phyloP scores from a whole-genome alignment of 2,113 vertebrate species.

The human region DNA sequence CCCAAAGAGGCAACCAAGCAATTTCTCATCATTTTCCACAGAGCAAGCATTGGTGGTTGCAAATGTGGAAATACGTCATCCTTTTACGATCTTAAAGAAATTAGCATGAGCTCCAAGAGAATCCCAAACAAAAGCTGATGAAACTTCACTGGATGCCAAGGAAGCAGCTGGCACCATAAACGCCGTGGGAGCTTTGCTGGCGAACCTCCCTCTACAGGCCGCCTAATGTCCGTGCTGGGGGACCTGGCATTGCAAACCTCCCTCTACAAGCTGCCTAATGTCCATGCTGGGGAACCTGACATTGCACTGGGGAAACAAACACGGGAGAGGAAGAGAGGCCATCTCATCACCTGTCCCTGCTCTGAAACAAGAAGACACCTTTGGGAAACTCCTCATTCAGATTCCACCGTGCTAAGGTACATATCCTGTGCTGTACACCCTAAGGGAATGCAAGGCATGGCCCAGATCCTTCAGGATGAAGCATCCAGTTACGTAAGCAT shows the following conservation, averaged over 20 bases:
- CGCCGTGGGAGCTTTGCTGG: slow-evolving; percentile 56
- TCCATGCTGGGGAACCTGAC: slow-evolving; percentile 20
- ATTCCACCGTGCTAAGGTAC: neutral
- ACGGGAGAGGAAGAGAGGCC: neutral
- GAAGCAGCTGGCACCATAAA: slow-evolving; percentile 75
- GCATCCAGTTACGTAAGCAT: neutral
- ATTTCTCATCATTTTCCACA: slow-evolving; percentile 73
- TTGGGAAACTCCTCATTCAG: neutral
- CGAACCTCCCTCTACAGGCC: neutral
- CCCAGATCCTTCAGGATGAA: neutral
- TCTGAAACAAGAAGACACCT: neutral
- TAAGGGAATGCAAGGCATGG: neutral
- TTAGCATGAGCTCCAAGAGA: slow-evolving; percentile 69
- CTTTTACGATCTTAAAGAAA: slow-evolving; percentile 78
- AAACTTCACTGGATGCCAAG: slow-evolving; percentile 71
- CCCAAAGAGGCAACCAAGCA: slow-evolving; percentile 48
- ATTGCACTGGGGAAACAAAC: slow-evolving; percentile 32
- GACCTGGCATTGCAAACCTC: neutral
- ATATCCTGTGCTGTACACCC: no score
- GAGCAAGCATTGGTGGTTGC: slow-evolving; percentile 63
- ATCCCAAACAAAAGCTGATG: slow-evolving; percentile 74
- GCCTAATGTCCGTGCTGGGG: slow-evolving; percentile 53
- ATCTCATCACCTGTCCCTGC: neutral
- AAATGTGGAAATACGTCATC: slow-evolving; percentile 74
- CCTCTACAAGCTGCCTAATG: slow-evolving; percentile 57